Percentiles rank a stretch among this genome's conserved stretches.
Evolutionary conservation across 2,888 invertebrate species (phyloP).

Genomic region (Caenorhabditis sp.): DNA sequence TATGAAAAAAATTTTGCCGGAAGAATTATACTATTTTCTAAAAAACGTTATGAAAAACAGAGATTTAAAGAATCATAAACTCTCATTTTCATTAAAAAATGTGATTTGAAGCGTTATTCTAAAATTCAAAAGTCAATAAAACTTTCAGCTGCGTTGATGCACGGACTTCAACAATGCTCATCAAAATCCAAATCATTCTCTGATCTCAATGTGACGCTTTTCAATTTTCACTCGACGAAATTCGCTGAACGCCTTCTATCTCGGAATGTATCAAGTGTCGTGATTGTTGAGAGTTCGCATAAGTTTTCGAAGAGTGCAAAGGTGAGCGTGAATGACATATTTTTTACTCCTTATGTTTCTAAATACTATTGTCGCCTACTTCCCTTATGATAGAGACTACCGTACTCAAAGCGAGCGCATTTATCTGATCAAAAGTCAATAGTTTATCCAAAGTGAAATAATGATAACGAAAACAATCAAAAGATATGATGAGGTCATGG

Average conservation of each 20-base stretch:
- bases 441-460: not conserved
- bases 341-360: too few species aligned
- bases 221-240: constrained; percentile 43
- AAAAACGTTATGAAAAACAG: too few species aligned
- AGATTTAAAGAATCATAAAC: too few species aligned
- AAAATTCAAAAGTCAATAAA: not conserved
- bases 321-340: too few species aligned
- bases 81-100: too few species aligned
- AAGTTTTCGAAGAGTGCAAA: constrained; percentile 38
- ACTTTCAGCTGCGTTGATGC: constrained; percentile 27
- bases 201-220: constrained; percentile 37
- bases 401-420: too few species aligned
- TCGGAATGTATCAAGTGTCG: constrained; percentile 29
- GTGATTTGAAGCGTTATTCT: too few species aligned
- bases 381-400: too few species aligned
- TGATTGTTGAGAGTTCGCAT: constrained; percentile 43
- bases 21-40: too few species aligned
- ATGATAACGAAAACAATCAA: not conserved
- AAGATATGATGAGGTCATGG: constrained; percentile 3
- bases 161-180: constrained; percentile 29
- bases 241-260: constrained; percentile 41
- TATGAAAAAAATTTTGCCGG: too few species aligned
- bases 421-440: too few species aligned
- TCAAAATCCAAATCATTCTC: constrained; percentile 34
- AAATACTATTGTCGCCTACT: too few species aligned